These are phyloP conservation scores for Enteromius argenteus DNA, from an alignment of 2,797 vertebrate species.

Conservation along the genomic window DNA sequence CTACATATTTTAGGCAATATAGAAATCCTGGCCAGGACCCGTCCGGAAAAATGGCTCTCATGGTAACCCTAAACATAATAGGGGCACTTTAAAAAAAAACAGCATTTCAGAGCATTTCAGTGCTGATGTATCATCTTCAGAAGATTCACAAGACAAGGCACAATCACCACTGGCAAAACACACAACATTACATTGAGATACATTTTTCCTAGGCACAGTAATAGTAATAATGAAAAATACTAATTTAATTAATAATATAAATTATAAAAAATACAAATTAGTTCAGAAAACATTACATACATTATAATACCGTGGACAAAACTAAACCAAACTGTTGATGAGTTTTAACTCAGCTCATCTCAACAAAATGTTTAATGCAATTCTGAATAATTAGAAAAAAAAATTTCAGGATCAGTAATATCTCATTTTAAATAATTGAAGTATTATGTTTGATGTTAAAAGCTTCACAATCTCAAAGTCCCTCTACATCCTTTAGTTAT, in stretches of 20 bases:
- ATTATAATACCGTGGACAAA: background rate
- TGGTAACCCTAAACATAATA: too few relatives aligned
- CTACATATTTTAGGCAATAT: too few relatives aligned
- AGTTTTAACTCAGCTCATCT: background rate
- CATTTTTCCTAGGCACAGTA: background rate
- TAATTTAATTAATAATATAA: background rate
- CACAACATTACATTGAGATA: background rate
- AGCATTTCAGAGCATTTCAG: background rate
- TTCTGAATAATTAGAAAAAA: background rate
- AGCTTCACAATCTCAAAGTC: constrained; percentile 11
- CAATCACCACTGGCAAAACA: background rate
- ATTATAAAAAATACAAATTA: background rate
- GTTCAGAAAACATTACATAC: background rate
- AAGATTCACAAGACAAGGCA: constrained; percentile 21
- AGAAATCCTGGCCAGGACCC: too few relatives aligned
- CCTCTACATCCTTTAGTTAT: background rate
- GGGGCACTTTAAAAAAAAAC: too few relatives aligned
- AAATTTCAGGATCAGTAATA: background rate
- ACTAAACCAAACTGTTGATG: background rate
- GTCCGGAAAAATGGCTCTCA: too few relatives aligned
- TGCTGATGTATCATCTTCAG: background rate
- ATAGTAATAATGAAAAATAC: background rate
- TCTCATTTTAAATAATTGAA: background rate
- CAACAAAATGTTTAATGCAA: background rate
- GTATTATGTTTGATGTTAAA: background rate